A percentile compares a stretch with the other conserved stretches of the same genome.
phyloP scores from a whole-genome alignment of 2,888 invertebrate genomes.

The Lumbricus terrestris region DNA sequence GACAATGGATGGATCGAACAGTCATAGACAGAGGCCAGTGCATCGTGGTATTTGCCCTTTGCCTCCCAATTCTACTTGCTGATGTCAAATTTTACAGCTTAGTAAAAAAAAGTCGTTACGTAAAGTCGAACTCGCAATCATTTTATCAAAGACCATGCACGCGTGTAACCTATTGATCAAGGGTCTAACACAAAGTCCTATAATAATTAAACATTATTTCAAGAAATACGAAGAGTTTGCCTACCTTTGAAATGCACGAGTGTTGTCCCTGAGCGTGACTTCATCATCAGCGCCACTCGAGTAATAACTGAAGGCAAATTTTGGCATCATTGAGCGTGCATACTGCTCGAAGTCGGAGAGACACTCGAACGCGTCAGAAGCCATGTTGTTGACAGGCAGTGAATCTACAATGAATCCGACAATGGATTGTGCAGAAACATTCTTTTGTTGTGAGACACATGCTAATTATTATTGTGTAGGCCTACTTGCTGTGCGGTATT shows the following conservation, averaged over 20 bases:
- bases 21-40: too few relatives aligned
- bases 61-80: too few relatives aligned
- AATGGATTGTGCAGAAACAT: neutral
- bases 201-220: too few relatives aligned
- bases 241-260: conserved; percentile 75
- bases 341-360: conserved; percentile 44
- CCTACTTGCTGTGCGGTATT: too few relatives aligned
- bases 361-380: neutral
- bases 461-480: too few relatives aligned
- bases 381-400: neutral
- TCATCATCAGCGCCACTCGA: conserved; percentile 78
- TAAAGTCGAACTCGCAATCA: too few relatives aligned
- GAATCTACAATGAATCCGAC: neutral
- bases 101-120: too few relatives aligned
- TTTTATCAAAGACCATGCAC: too few relatives aligned
- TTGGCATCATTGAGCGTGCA: conserved; percentile 36
- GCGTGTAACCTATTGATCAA: neutral
- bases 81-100: too few relatives aligned
- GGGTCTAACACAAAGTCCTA: neutral
- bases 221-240: neutral
- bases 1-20: too few relatives aligned
- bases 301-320: conserved; percentile 71
- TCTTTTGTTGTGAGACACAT: too few relatives aligned
- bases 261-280: conserved; percentile 72
- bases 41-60: too few relatives aligned